Evolutionary conservation across 2,113 vertebrate species (phyloP).

Genomic region (Cygnus atratus): DNA sequence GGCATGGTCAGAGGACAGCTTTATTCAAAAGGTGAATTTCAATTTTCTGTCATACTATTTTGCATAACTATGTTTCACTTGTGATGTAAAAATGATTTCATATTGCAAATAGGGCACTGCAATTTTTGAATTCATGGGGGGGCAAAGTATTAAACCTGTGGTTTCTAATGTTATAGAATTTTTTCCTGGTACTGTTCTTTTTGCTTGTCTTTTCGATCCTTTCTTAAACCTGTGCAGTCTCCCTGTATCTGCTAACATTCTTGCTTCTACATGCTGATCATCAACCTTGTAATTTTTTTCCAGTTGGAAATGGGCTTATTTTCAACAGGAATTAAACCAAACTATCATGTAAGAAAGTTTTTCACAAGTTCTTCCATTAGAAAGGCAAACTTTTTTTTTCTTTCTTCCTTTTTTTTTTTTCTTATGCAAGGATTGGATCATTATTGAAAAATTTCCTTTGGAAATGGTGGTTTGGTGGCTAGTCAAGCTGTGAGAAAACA

Average conservation of each 20-base stretch:
- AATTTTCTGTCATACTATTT: not conserved
- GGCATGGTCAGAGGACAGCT: constrained; percentile 9
- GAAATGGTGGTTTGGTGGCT: not conserved
- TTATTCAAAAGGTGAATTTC: constrained; percentile 32
- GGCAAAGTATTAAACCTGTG: not conserved
- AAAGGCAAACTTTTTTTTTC: not conserved
- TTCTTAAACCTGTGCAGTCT: not conserved
- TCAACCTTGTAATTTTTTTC: not conserved
- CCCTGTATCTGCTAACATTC: not conserved
- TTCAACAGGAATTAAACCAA: not conserved
- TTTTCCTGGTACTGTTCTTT: not conserved
- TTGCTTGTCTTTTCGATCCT: not conserved
- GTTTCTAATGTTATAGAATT: not conserved
- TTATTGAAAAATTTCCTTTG: not conserved
- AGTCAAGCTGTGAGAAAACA: not conserved
- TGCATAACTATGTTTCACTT: not conserved
- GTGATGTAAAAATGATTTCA: not conserved
- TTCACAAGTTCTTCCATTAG: not conserved
- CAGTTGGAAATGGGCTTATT: not conserved
- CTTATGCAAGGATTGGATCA: not conserved
- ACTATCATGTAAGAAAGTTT: not conserved
- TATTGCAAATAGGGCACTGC: not conserved
- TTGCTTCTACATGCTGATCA: not conserved
- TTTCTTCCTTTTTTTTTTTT: not conserved
- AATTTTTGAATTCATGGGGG: not conserved